These are phyloP conservation scores for Pantherophis guttatus DNA, from an alignment of 2,113 vertebrate genomes.

Conservation along the genomic window DNA sequence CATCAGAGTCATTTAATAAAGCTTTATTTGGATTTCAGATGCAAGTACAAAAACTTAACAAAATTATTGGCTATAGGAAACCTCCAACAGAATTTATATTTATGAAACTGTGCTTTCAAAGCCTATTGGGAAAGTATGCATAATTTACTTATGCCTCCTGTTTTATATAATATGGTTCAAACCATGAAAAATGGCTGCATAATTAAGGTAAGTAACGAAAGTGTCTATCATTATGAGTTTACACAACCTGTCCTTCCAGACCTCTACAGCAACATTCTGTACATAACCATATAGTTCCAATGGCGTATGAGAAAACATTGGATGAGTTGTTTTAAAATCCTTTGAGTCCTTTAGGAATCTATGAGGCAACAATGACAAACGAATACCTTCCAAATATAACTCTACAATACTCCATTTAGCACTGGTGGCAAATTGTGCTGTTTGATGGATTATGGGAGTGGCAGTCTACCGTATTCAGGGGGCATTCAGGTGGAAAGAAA, in stretches of 20 bases:
- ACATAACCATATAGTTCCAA: neutral
- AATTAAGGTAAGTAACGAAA: neutral
- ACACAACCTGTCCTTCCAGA: neutral
- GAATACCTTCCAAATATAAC: neutral
- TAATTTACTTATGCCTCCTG: neutral
- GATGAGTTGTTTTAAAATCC: conserved; percentile 26
- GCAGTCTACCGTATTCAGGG: neutral
- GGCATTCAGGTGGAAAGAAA: neutral
- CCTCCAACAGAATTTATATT: neutral
- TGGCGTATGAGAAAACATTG: neutral
- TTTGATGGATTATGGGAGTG: neutral
- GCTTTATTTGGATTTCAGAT: neutral
- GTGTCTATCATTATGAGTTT: neutral
- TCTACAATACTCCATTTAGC: neutral
- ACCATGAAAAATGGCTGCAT: neutral
- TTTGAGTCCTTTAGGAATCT: conserved; percentile 56
- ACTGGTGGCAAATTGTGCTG: neutral
- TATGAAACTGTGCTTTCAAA: neutral
- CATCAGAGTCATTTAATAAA: neutral
- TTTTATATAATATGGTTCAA: neutral
- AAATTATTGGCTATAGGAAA: neutral
- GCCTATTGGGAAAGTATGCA: neutral
- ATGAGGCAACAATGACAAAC: neutral
- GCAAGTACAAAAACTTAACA: neutral
- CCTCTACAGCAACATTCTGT: neutral